Evolutionary conservation across 2,113 vertebrate genomes (phyloP).

Genomic region (Xyliphius kryptos): DNA sequence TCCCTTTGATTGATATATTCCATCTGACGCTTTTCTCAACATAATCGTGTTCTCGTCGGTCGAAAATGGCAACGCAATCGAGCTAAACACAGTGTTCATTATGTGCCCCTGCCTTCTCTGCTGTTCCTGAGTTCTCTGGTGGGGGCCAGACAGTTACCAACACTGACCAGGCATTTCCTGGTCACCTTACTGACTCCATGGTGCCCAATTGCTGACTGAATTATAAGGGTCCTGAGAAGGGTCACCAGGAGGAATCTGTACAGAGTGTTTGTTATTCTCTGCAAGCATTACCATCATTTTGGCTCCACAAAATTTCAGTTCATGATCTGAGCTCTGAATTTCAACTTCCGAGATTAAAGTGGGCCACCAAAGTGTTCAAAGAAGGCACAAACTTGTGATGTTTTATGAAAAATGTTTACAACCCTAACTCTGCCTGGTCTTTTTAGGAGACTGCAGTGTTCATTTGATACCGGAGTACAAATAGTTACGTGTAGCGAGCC

Average conservation of each 20-base stretch:
- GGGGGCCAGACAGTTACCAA: conserved; percentile 53
- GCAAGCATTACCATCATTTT: conserved; percentile 55
- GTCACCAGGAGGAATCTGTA: conserved; percentile 57
- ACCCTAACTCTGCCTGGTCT: conserved; percentile 20
- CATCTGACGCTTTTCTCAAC: conserved; percentile 33
- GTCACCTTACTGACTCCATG: conserved; percentile 53
- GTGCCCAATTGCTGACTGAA: conserved; percentile 52
- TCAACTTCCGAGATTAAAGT: conserved; percentile 49
- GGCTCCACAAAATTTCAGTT: conserved; percentile 50
- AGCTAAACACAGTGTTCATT: conserved; percentile 44
- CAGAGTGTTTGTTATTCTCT: conserved; percentile 67
- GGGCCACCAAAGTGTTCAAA: conserved; percentile 44
- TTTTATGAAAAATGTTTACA: conserved; percentile 31
- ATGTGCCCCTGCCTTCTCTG: conserved; percentile 36
- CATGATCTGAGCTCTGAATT: conserved; percentile 53
- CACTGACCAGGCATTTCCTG: conserved; percentile 59
- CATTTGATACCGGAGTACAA: conserved; percentile 53
- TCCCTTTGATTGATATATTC: conserved; percentile 36
- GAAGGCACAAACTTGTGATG: not conserved
- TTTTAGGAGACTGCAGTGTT: conserved; percentile 55
- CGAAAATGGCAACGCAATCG: conserved; percentile 39
- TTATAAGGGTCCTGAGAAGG: conserved; percentile 62
- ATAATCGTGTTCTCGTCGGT: conserved; percentile 27
- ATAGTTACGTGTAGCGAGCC: conserved; percentile 43
- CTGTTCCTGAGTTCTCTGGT: conserved; percentile 35